Evolutionary conservation across 2,797 vertebrate genomes (phyloP).

Genomic region (Alauda arvensis): DNA sequence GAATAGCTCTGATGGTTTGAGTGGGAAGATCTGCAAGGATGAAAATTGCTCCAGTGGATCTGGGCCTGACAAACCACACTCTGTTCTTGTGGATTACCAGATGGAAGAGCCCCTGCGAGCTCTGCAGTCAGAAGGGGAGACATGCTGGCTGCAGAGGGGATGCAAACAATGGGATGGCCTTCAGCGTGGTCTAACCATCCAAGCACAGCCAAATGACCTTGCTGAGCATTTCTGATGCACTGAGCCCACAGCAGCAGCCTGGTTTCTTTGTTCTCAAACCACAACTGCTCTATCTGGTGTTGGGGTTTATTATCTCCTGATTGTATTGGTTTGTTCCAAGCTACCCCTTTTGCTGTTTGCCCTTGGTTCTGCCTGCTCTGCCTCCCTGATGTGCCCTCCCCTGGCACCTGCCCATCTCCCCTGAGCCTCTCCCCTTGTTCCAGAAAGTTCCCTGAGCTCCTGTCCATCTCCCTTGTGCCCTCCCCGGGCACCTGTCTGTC

Average conservation of each 20-base stretch:
- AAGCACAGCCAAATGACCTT: not conserved
- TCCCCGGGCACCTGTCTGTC: no score
- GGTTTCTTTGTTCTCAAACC: not conserved
- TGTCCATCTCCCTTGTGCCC: no score
- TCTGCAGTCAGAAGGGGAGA: not conserved
- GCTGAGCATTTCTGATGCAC: not conserved
- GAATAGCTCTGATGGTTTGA: not conserved
- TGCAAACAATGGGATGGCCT: not conserved
- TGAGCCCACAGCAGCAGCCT: not conserved
- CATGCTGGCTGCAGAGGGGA: not conserved
- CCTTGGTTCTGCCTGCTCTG: no score
- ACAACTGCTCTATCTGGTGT: not conserved
- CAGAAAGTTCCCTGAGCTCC: no score
- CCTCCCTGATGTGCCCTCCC: no score
- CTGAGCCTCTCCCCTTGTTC: no score
- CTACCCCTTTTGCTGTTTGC: no score
- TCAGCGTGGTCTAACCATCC: not conserved
- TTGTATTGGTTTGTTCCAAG: no score
- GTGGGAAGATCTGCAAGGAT: not conserved
- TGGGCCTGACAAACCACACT: not conserved
- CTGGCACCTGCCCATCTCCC: no score
- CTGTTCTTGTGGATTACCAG: not conserved
- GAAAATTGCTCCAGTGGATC: not conserved
- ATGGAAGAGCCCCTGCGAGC: not conserved
- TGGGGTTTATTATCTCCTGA: no score